Conservation (phyloP, 1,140 invertebrate genomes). For the Hylaeus volcanicus region DNA sequence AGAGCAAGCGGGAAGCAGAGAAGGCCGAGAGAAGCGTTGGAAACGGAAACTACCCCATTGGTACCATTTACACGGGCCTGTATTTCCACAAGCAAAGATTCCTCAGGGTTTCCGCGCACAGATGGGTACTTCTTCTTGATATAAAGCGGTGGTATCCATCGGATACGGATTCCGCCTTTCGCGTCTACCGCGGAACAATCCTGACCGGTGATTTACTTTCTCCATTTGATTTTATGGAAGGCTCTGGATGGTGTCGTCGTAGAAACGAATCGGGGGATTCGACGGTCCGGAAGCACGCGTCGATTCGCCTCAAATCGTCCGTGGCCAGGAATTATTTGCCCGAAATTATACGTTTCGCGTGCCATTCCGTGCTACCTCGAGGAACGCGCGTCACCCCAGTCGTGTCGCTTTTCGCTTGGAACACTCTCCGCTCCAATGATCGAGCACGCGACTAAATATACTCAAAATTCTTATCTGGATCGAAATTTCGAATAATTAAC, state of each 20-base stretch:
- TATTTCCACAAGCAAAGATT: background rate
- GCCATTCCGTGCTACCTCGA: constrained; percentile 32
- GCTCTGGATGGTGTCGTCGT: constrained; percentile 22
- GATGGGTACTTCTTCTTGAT: background rate
- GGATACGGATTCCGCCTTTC: constrained; percentile 7
- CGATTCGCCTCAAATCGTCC: constrained; percentile 70
- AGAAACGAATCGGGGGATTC: constrained; percentile 27
- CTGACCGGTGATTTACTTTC: constrained; percentile 61
- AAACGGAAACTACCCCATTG: too few relatives aligned
- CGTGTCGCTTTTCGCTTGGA: constrained; percentile 14
- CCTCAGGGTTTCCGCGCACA: background rate
- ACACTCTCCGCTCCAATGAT: constrained; percentile 29
- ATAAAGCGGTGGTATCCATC: constrained; percentile 22
- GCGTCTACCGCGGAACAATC: constrained; percentile 48
- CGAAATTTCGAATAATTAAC: too few relatives aligned
- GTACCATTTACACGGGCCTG: too few relatives aligned
- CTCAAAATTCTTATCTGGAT: too few relatives aligned
- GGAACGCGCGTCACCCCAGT: background rate
- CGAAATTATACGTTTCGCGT: constrained; percentile 60
- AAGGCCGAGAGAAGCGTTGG: too few relatives aligned
- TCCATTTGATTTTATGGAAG: constrained; percentile 67
- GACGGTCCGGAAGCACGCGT: constrained; percentile 66
- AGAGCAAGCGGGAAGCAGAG: too few relatives aligned
- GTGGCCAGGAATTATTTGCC: constrained; percentile 60
- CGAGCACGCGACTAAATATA: constrained; percentile 37